These are phyloP conservation scores for Aphaenogaster floridana DNA, from an alignment of 1,140 invertebrate species.

Conservation along the genomic window DNA sequence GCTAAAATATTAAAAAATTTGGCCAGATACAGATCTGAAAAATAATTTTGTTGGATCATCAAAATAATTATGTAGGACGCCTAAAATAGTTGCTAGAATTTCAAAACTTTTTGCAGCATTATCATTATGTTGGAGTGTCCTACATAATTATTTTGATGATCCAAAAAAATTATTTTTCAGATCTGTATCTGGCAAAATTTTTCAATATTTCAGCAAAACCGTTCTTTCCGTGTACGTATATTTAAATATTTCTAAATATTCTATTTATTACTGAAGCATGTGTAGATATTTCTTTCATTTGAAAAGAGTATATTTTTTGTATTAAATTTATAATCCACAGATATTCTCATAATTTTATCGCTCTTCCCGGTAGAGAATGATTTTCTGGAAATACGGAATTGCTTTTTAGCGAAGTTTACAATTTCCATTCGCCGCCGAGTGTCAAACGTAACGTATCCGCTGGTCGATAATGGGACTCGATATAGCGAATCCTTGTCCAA, in stretches of 20 bases:
- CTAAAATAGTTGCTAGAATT: too few species aligned
- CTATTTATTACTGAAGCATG: background rate
- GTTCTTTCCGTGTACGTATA: background rate
- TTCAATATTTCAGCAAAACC: too few species aligned
- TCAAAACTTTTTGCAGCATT: too few species aligned
- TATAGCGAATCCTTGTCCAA: constrained; percentile 20
- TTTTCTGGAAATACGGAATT: background rate
- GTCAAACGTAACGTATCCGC: constrained; percentile 1
- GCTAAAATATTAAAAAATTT: too few species aligned
- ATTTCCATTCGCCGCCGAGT: constrained; percentile 6
- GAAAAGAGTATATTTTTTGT: background rate
- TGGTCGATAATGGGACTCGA: background rate
- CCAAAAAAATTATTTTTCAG: too few species aligned
- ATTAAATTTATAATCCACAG: background rate
- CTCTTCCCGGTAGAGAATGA: background rate
- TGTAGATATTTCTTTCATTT: background rate
- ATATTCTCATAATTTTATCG: background rate
- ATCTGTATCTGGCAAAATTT: too few species aligned
- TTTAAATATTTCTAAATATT: background rate
- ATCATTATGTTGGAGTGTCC: too few species aligned
- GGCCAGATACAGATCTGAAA: too few species aligned
- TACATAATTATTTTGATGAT: too few species aligned
- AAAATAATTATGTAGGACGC: too few species aligned
- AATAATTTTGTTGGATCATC: too few species aligned
- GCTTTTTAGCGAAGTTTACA: background rate